Conservation (phyloP, 2,888 invertebrate genomes). For the Macrophya annulata region DNA sequence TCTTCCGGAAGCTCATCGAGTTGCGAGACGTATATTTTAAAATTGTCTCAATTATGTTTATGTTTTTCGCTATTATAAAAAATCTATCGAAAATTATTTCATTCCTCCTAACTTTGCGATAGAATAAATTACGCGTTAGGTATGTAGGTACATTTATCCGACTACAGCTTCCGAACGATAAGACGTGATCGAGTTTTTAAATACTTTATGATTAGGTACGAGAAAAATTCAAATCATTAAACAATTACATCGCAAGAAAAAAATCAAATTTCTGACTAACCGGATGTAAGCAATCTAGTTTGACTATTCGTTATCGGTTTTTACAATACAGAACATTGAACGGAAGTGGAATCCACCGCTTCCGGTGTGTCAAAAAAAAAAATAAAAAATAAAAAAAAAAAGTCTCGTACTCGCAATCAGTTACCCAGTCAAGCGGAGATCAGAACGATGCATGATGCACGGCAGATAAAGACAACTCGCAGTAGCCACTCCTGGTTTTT, state of each 20-base stretch:
- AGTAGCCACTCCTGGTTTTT: constrained; percentile 28
- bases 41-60: background rate
- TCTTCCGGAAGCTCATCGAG: background rate
- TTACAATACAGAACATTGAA: constrained; percentile 9
- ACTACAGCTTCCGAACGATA: background rate
- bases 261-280: background rate
- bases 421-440: background rate
- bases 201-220: no score
- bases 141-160: no score
- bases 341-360: constrained; percentile 36
- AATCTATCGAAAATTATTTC: background rate
- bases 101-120: background rate
- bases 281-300: constrained; percentile 43
- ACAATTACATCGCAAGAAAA: background rate
- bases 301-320: constrained; percentile 24
- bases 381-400: constrained; percentile 34
- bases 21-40: background rate
- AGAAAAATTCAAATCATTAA: background rate
- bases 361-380: constrained; percentile 41
- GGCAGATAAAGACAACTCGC: background rate
- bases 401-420: background rate
- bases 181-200: no score
- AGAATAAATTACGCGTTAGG: background rate
- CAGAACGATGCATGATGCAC: background rate
- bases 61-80: background rate